Base-by-base conservation (phyloP, 1,140 invertebrate species). In the Schlechtendalia chinensis region DNA sequence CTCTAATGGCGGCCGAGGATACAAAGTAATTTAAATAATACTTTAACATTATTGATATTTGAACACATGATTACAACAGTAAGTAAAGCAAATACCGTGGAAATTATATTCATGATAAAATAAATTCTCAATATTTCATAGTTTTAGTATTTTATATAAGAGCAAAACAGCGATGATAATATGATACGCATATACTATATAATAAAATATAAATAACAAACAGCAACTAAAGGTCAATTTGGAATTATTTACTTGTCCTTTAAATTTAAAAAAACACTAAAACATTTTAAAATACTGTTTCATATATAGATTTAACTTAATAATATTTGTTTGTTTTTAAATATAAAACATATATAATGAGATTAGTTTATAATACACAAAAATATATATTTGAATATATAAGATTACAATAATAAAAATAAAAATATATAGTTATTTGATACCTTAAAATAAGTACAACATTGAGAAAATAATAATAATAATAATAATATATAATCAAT, bases 391-490 rank as follows among this genome's bases (percentile, higher is more conserved):
- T 77, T 59, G 27, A 77, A 77, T 59, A 77, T 77, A 54, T 45
- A 58, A 24, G 72, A 45, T 77, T 39, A 72, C 32, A 54, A 74
- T 56, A 74, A 58, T 74, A 74, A 74, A 19, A 74, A 74, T 74
- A 65, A 65, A 32, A 65, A 67, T 19, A 69, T 69, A 79, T 63
- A 79, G 75, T 29, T 63, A 79, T 79, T 50, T 63, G 56, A 79
- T 79, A 63, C 16, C 75, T 79, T 79, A 61, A 79, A 79, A 63
- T 79, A 79, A 79, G 75, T 79, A 79, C 75, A 79, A 61, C 56
- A 63, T 63, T 63, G 39, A 61, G 58, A 79, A 24, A 77, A 63
- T 77, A 77, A 59, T 74, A 74, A 27, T 53, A 50, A 69, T 71
- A 71, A 47, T 69, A 50, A 56, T 74, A 56, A 56, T 56, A 74